Evolutionary conservation across 2,888 invertebrate species (phyloP), one percentile per base, ranked within the genome.

Genomic region (Netelia inedita): DNA sequence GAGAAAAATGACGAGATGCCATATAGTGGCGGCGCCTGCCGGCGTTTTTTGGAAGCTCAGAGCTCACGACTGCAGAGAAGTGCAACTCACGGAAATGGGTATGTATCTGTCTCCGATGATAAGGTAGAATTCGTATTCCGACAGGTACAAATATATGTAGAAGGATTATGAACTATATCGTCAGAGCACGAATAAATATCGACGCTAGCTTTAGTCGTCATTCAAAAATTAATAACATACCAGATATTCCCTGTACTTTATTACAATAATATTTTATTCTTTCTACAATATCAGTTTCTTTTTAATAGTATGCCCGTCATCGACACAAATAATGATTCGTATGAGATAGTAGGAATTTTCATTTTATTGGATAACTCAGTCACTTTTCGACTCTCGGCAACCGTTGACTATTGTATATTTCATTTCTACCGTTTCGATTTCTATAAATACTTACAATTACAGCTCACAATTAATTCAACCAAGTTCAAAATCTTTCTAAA

Each of bases 241-340:
- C 28, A 14, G 63, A 46, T 66, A 35, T 73, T 61, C 73, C 28
- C 65, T n/a, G 28, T 57, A 66, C 53, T 82, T 90, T 89, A 90
- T 88, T 91, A 89, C 89, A 91, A 91, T 92, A 91, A 90, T 91
- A 91, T 88, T 91, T 92, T 90, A 92, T 92, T 91, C 84, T 89
- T 87, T 87, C 89, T 90, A 91, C 88, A 89, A 85, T 85, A 88
- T 87, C 88, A 88, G 55, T 55, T 55, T 16, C n/a, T 5, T 88
- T 82, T 83, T 73, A 85, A 87, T 88, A 89, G 88, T 86, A 88
- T 75, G 82, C 83, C 55, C 71, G 76, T 78, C 28, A 28, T 11
- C 59, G 43, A 61, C 46, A 78, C 61, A 88, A 90, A 88, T 87
- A 87, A 91, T 89, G 88, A 87, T 89, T 90, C 89, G 89, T 72